Evolutionary conservation across 2,113 vertebrate species (phyloP), one percentile per base, ranked within the genome.

Genomic region (Equus przewalskii): DNA sequence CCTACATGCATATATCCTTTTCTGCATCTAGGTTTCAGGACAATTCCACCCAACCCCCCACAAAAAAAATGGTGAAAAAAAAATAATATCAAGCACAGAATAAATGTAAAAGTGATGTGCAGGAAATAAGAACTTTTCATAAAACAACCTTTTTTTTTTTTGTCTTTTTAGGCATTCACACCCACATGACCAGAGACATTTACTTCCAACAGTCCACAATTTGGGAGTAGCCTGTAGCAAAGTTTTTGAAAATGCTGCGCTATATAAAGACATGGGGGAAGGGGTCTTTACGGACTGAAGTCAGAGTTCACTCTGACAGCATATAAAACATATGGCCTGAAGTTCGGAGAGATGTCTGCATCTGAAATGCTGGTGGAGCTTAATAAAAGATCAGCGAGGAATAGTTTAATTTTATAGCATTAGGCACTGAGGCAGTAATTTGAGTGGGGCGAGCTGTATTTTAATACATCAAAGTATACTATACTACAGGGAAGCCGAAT

Each of bases 351-450:
- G 95, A 95, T 97, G 76, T 96, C 95, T 97, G 73, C 1, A 3
- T 94, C 75, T 96, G 85, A 98, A 96, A 97, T 46, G 44, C 69
- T 95, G 79, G 92, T 89, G 70, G 86, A 85, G 85, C 89, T 97
- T 98, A 94, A 96, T 94, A 95, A 97, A 98, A 92, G 83, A 96
- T 70, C 80, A 82, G 85, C 18, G 24, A 97, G 89, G 98, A 98
- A 97, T 69, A 97, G 96, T 98, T 98, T 96, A 97, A 97, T 97
- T 98, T 98, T 97, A 97, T n/a, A 97, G 94, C 97, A 93, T 78
- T 72, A 94, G 91, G 92, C 94, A 98, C 67, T 2, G 7, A 87
- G 89, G 95, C 96, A 94, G 95, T 96, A 97, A 97, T 89, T 36
- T 92, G 92, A 97, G 96, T 82, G 89, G 69, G 79, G 44, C 22